These are phyloP conservation scores for Centropus bengalensis DNA, from an alignment of 2,113 vertebrate genomes.

Conservation along the genomic window DNA sequence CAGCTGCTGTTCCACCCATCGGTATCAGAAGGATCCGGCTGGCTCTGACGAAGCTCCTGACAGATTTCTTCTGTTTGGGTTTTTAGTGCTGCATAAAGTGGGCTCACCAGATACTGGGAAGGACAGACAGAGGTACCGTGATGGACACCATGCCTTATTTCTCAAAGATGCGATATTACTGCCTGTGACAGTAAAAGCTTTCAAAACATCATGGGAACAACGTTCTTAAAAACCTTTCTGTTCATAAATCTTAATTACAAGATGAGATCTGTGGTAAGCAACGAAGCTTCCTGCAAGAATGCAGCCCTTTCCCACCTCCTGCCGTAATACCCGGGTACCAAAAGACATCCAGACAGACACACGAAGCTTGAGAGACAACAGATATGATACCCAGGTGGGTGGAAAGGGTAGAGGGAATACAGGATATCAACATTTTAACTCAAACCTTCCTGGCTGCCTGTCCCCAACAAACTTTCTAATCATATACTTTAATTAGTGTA, in stretches of 20 bases:
- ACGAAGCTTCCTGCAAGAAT: not conserved
- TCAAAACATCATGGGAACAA: not conserved
- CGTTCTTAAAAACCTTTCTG: not conserved
- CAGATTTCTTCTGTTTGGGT: conserved; percentile 75
- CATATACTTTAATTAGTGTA: not conserved
- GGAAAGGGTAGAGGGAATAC: not conserved
- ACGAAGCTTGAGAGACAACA: not conserved
- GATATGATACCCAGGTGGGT: accelerated
- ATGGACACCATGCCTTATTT: not conserved
- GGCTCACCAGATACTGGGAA: conserved; percentile 85
- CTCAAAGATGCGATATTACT: not conserved
- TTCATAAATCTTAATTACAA: not conserved
- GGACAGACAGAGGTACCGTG: not conserved
- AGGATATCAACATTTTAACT: not conserved
- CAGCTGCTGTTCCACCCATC: conserved; percentile 62
- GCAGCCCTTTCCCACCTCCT: not conserved
- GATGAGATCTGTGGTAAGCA: not conserved
- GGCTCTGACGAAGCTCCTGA: conserved; percentile 57
- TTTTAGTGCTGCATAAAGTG: conserved; percentile 83
- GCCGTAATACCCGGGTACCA: not conserved
- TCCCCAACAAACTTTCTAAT: not conserved
- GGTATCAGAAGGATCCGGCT: conserved; percentile 53
- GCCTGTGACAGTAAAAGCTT: not conserved
- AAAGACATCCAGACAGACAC: not conserved
- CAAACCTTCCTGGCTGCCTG: not conserved